Conservation (phyloP, 1,140 invertebrate genomes). For the Cecropterus lyciades region DNA sequence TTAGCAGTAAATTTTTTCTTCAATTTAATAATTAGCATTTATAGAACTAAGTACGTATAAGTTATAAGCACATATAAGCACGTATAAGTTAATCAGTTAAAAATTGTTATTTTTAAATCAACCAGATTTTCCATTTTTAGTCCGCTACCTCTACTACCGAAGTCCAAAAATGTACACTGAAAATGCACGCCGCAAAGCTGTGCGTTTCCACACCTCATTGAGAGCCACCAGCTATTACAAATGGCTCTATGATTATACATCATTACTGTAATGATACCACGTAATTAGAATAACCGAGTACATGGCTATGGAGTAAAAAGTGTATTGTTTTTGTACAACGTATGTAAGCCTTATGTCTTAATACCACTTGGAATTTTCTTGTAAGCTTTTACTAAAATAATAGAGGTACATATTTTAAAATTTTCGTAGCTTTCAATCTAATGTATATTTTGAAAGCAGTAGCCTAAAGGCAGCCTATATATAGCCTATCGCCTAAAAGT, state of each 20-base stretch:
- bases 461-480: too few species aligned
- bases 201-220: slow-evolving; percentile 76
- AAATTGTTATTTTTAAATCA: too few species aligned
- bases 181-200: slow-evolving; percentile 60
- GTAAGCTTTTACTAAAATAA: too few species aligned
- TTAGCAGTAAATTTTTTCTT: too few species aligned
- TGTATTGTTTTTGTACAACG: slow-evolving; percentile 33
- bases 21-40: too few species aligned
- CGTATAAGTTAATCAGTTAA: too few species aligned
- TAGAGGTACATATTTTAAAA: too few species aligned
- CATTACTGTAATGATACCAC: slow-evolving; percentile 70
- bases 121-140: background rate
- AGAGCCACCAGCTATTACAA: slow-evolving; percentile 65
- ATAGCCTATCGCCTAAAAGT: too few species aligned
- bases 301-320: slow-evolving; percentile 45
- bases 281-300: slow-evolving; percentile 67
- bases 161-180: slow-evolving; percentile 36
- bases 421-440: too few species aligned
- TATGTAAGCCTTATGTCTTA: slow-evolving; percentile 26
- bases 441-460: too few species aligned
- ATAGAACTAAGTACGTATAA: too few species aligned
- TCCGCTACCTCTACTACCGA: slow-evolving; percentile 31
- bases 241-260: slow-evolving; percentile 69
- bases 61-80: too few species aligned
- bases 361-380: slow-evolving; percentile 6